Evolutionary conservation across 2,113 vertebrate genomes (phyloP).

Genomic region (Neomonachus schauinslandi): DNA sequence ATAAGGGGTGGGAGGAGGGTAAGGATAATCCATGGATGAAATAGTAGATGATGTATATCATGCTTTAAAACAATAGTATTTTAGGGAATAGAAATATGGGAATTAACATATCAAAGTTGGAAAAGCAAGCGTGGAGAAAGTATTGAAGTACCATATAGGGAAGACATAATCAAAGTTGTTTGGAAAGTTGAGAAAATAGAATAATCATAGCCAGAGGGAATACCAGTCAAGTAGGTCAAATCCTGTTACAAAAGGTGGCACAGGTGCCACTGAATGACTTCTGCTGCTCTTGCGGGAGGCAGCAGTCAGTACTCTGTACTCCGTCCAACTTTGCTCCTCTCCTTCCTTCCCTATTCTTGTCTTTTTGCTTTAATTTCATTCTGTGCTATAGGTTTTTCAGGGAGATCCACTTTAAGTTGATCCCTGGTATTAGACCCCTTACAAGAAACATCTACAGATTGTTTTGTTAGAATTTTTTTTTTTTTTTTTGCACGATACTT

Average conservation of each 20-base stretch:
- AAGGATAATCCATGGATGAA: neutral
- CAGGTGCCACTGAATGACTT: neutral
- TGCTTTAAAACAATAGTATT: conserved; percentile 4
- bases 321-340: neutral
- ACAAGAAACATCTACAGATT: neutral
- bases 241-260: conserved; percentile 16
- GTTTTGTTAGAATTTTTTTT: conserved; percentile 14
- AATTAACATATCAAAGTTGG: conserved; percentile 8
- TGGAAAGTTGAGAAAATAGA: conserved; percentile 28
- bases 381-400: neutral
- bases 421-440: neutral
- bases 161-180: conserved; percentile 35
- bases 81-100: conserved; percentile 7
- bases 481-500: neutral
- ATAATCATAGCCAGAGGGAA: neutral
- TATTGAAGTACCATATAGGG: neutral
- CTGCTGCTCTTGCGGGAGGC: neutral
- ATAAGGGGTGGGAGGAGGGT: neutral
- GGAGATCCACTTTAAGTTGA: neutral
- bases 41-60: neutral
- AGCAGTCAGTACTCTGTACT: neutral
- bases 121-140: neutral
- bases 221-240: conserved; percentile 25
- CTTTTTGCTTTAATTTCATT: conserved; percentile 46
- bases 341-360: neutral